Evolutionary conservation across 2,113 vertebrate genomes (phyloP).

Genomic region (Rousettus leschenaultii): DNA sequence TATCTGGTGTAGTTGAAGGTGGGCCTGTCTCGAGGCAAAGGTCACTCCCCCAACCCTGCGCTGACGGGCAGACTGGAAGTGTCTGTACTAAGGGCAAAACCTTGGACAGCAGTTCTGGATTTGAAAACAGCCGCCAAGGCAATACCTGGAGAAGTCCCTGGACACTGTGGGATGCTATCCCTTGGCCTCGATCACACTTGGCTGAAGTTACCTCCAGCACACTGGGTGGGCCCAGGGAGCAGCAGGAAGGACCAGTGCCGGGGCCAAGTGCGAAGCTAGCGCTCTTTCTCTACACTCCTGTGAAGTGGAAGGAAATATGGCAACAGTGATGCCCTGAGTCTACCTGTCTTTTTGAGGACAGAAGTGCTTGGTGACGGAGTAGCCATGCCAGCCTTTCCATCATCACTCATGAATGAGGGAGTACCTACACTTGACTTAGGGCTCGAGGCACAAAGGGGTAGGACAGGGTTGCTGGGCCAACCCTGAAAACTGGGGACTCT

Average conservation of each 20-base stretch:
- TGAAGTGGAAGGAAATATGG: not conserved
- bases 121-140: not conserved
- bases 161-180: not conserved
- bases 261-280: not conserved
- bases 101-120: not conserved
- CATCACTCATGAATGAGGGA: not conserved
- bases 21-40: conserved; percentile 59
- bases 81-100: not conserved
- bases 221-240: not conserved
- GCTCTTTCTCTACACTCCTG: not conserved
- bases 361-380: not conserved
- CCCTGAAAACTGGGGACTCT: not conserved
- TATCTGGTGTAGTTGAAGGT: conserved; percentile 68
- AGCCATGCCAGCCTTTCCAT: not conserved
- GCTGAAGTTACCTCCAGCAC: not conserved
- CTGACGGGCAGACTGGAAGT: conserved; percentile 2
- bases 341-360: not conserved
- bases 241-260: not conserved
- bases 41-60: conserved; percentile 48
- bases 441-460: not conserved
- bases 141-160: not conserved
- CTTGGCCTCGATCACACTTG: not conserved
- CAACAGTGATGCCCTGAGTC: not conserved
- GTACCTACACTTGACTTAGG: not conserved
- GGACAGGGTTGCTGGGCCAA: not conserved